These are phyloP conservation scores for Lithophane leautieri DNA, from an alignment of 2,888 invertebrate genomes.

Conservation along the genomic window DNA sequence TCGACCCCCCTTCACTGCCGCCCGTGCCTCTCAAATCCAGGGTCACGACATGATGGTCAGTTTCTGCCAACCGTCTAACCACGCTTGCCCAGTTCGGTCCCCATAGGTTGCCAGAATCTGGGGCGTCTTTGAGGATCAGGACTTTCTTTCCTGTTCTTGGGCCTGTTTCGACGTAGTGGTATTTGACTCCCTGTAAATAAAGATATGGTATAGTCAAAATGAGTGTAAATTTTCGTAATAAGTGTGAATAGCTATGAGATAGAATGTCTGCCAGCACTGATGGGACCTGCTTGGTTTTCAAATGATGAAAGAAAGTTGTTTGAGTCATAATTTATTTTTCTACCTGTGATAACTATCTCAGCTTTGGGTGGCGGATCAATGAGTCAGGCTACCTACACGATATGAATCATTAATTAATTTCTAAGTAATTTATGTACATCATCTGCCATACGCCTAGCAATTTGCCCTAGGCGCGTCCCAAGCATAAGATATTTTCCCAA, in stretches of 20 bases:
- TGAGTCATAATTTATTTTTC: slow-evolving; percentile 1
- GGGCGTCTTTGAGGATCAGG: slow-evolving; percentile 85
- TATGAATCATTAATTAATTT: slow-evolving; percentile 2
- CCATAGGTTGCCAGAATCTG: slow-evolving; percentile 82
- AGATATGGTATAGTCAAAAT: background rate
- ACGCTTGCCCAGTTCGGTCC: slow-evolving; percentile 81
- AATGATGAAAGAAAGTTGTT: too few relatives aligned
- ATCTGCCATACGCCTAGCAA: background rate
- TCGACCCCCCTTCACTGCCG: slow-evolving; percentile 83
- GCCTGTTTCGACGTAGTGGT: slow-evolving; percentile 87
- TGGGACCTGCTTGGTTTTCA: too few relatives aligned
- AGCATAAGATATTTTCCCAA: background rate
- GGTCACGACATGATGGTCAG: slow-evolving; percentile 82
- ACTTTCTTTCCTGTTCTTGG: slow-evolving; percentile 80
- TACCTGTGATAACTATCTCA: background rate
- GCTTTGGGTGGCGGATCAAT: background rate
- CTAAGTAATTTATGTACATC: background rate
- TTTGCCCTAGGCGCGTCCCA: background rate
- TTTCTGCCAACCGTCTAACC: slow-evolving; percentile 78
- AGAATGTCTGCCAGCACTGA: too few relatives aligned
- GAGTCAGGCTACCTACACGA: background rate
- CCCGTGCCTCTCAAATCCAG: slow-evolving; percentile 86
- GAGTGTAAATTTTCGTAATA: too few relatives aligned
- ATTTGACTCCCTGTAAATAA: slow-evolving; percentile 84
- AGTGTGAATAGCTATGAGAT: background rate